Conservation (phyloP, 2,113 vertebrate genomes). For the Thamnophis sirtalis region DNA sequence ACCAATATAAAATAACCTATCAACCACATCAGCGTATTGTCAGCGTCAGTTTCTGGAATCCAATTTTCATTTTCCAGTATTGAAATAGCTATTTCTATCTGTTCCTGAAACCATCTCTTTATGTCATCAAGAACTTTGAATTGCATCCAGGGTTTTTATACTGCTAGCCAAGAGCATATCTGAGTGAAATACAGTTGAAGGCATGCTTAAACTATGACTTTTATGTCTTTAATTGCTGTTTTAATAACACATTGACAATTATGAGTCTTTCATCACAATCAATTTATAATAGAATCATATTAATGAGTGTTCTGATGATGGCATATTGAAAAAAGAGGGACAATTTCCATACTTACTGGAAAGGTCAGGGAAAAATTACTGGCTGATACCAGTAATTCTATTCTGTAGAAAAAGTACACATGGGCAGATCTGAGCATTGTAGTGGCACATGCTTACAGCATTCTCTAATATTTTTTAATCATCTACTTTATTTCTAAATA, state of each 20-base stretch:
- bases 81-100: background rate
- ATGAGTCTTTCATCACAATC: slow-evolving; percentile 24
- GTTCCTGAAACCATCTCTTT: background rate
- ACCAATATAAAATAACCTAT: background rate
- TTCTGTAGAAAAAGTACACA: background rate
- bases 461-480: background rate
- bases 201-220: background rate
- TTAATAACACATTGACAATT: slow-evolving; percentile 13
- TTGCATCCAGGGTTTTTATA: background rate
- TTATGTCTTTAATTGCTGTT: slow-evolving; percentile 23
- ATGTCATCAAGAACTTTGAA: background rate
- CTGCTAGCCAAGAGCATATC: background rate
- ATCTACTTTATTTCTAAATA: background rate
- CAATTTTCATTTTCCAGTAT: background rate
- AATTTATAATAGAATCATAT: slow-evolving; percentile 10
- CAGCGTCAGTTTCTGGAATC: background rate
- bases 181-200: background rate
- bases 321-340: slow-evolving; percentile 29
- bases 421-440: background rate
- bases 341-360: slow-evolving; percentile 31
- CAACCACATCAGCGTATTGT: background rate
- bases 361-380: slow-evolving; percentile 31
- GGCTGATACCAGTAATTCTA: background rate
- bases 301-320: slow-evolving; percentile 28
- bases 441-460: background rate